phyloP scores from a whole-genome alignment of 2,797 vertebrate species.

The Loriculus beryllinus region DNA sequence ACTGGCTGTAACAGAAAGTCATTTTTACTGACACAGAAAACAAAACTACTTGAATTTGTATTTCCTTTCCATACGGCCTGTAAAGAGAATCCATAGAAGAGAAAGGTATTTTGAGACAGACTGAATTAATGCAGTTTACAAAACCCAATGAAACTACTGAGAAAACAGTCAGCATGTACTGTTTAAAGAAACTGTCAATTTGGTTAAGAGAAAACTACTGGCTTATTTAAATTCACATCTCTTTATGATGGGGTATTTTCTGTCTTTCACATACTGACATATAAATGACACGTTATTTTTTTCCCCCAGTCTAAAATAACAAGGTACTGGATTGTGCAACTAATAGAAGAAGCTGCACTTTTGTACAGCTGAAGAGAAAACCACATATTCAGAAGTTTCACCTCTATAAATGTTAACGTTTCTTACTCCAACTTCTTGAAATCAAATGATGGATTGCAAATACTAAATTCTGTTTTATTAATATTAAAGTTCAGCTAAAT shows the following conservation, averaged over 20 bases:
- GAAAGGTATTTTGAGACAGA: neutral
- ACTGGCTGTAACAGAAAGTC: neutral
- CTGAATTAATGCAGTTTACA: neutral
- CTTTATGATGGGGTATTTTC: neutral
- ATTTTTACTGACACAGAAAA: neutral
- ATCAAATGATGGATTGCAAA: neutral
- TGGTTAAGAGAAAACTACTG: neutral
- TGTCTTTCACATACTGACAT: neutral
- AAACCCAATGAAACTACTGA: slow-evolving; percentile 3
- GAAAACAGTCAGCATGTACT: neutral
- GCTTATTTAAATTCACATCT: neutral
- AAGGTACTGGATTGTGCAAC: neutral
- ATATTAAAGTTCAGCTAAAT: neutral
- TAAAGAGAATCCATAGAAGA: neutral
- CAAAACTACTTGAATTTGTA: neutral
- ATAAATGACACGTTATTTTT: neutral
- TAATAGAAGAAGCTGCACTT: neutral
- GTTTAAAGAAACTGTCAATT: neutral
- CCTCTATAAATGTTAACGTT: neutral
- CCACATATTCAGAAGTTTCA: neutral
- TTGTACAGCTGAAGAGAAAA: neutral
- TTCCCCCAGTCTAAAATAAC: neutral
- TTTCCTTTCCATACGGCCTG: neutral
- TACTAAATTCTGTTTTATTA: neutral
- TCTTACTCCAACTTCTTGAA: neutral